These are phyloP conservation scores for Epinotia bilunana DNA, from an alignment of 2,888 invertebrate genomes.

Conservation along the genomic window DNA sequence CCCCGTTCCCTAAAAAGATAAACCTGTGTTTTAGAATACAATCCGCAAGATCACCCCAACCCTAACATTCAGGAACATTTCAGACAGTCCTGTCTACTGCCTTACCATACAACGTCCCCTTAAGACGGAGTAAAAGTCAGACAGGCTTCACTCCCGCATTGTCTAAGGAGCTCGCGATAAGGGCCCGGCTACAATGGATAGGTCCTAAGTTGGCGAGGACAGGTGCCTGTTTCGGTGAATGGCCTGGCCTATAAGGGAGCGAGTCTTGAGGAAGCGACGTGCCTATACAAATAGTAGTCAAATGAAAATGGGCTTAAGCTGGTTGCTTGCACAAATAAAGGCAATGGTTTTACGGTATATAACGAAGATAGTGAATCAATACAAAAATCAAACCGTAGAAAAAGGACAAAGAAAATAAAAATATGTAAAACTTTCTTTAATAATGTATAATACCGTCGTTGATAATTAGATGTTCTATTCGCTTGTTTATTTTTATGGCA, in stretches of 20 bases:
- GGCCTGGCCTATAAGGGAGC: slow-evolving; percentile 33
- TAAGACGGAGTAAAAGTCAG: slow-evolving; percentile 40
- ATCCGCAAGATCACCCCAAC: background rate
- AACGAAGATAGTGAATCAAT: background rate
- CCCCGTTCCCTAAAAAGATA: no score
- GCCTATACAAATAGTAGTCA: slow-evolving; percentile 8
- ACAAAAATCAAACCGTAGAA: no score
- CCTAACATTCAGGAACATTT: background rate
- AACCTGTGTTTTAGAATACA: no score
- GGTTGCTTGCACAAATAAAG: background rate
- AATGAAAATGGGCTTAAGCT: background rate
- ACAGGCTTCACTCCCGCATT: slow-evolving; percentile 42
- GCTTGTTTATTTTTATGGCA: no score
- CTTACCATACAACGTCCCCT: slow-evolving; percentile 13
- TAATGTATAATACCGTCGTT: no score
- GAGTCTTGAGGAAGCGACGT: slow-evolving; percentile 14
- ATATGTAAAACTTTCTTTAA: no score
- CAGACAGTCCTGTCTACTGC: background rate
- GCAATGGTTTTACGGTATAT: background rate
- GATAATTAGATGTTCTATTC: no score
- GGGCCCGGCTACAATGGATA: slow-evolving; percentile 33
- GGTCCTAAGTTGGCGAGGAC: slow-evolving; percentile 43
- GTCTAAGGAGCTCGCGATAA: slow-evolving; percentile 42
- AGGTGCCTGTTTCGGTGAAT: slow-evolving; percentile 26
- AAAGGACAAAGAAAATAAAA: no score